Percentiles rank a stretch among this genome's conserved stretches.
phyloP scores from a whole-genome alignment of 2,888 invertebrate species.

The Myopa tessellatipennis region DNA sequence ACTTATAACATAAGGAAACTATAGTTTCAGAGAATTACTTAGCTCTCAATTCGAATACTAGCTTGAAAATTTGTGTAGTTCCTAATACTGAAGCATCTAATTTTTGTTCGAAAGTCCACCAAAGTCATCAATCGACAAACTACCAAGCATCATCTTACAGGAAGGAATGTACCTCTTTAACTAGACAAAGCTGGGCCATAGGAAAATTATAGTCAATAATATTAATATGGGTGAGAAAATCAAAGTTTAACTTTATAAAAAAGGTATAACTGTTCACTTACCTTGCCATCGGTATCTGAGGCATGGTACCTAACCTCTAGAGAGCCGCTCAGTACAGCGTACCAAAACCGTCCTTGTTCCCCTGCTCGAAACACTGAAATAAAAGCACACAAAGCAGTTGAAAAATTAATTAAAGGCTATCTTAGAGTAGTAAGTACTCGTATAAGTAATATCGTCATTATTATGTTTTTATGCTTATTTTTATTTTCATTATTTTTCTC shows the following conservation, averaged over 20 bases:
- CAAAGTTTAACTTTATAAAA: neutral
- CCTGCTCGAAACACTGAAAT: constrained; percentile 79
- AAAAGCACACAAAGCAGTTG: neutral
- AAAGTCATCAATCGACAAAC: no score
- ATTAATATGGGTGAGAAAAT: neutral
- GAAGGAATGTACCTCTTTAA: no score
- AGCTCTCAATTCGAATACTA: no score
- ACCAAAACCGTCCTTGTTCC: constrained; percentile 83
- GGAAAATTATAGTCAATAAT: neutral
- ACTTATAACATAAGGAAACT: no score
- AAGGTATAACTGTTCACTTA: constrained; percentile 61
- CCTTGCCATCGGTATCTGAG: constrained; percentile 72
- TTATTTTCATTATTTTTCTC: constrained; percentile 8
- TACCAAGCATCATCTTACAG: no score
- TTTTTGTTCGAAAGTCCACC: no score
- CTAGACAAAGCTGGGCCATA: no score
- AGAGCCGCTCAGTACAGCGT: constrained; percentile 79
- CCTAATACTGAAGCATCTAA: no score
- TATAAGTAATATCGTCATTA: neutral
- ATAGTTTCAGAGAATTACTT: no score
- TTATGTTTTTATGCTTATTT: neutral
- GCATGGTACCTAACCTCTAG: constrained; percentile 76
- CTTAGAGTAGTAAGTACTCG: neutral
- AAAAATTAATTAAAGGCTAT: neutral
- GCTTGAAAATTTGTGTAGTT: no score